Evolutionary conservation across 1,140 invertebrate species (phyloP).

Genomic region (Drosophila mauritiana): DNA sequence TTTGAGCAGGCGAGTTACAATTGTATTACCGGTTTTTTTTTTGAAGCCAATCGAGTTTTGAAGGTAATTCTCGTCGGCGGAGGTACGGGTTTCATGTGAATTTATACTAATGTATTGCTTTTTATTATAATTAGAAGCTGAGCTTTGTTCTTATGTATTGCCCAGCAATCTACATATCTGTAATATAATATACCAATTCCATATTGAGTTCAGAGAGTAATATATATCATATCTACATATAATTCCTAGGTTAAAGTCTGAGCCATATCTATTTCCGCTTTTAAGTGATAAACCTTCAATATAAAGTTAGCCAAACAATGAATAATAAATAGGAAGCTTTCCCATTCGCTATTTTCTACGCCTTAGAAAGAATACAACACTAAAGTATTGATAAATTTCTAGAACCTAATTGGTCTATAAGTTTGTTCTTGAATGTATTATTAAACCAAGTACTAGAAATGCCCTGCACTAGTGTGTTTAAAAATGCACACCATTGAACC

Average conservation of each 20-base stretch:
- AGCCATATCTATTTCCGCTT: slow-evolving; percentile 11
- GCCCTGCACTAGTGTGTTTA: no score
- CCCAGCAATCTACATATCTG: background rate
- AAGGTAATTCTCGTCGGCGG: background rate
- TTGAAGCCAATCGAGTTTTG: slow-evolving; percentile 13
- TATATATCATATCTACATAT: no score
- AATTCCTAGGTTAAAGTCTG: slow-evolving; percentile 10
- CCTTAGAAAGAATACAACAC: background rate
- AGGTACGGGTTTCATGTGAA: background rate
- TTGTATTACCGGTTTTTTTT: slow-evolving; percentile 27
- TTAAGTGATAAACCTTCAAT: slow-evolving; percentile 17
- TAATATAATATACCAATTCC: background rate
- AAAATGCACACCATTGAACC: background rate
- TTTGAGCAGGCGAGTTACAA: slow-evolving; percentile 45
- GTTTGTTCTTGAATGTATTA: no score
- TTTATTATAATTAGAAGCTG: no score
- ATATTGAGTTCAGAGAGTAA: no score
- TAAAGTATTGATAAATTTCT: no score
- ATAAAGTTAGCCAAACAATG: background rate
- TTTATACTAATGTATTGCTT: no score
- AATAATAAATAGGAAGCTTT: background rate
- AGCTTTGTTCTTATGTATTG: no score
- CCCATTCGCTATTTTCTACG: background rate
- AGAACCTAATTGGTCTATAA: no score
- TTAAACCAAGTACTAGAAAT: no score